Evolutionary conservation across 2,888 invertebrate species (phyloP), one percentile per base, ranked within the genome.

Genomic region (Stratiomys singularior): DNA sequence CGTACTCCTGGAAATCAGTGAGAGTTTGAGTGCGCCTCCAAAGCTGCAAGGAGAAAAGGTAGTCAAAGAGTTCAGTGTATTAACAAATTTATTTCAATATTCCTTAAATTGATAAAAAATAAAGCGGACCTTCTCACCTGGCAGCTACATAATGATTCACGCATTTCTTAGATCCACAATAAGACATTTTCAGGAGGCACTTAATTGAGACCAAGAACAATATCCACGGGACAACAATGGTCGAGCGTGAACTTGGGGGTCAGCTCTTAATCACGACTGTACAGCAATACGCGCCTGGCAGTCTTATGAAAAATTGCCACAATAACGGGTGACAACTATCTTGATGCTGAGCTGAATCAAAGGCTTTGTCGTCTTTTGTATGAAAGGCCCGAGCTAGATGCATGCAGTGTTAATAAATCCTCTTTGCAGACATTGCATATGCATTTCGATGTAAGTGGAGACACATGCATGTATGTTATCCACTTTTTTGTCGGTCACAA

Each of bases 251-350:
- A 56, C 67, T 67, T 27, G 25, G 25, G 25, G 52, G 72, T 76
- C 67, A 44, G 27, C 72, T 77, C 67, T 69, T 76, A 79, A 79
- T 77, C 79, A 77, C 74, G n/a, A 69, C 23, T 28, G 37, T 63
- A 37, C 56, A 37, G 9, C 37, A 58, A n/a, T 30, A n/a, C 60
- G 18, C 25, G 60, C 7, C 52, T 60, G 74, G 67, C 79, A 67
- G 60, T 78, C 67, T 23, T 71, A 77, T 77, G 78, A 79, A 77
- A 77, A 79, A 79, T 77, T 67, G 66, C 72, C 9, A 74, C 67
- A 74, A 77, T 79, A 79, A 79, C 79, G 69, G 77, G 66, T 79
- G 79, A 77, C 76, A 77, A 60, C 77, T 60, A 79, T 79, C 77
- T 79, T 58, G 72, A 74, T 77, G 72, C 44, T 74, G 37, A 9